Evolutionary conservation across 2,888 invertebrate species (phyloP).

Genomic region (Phyllotreta striolata): DNA sequence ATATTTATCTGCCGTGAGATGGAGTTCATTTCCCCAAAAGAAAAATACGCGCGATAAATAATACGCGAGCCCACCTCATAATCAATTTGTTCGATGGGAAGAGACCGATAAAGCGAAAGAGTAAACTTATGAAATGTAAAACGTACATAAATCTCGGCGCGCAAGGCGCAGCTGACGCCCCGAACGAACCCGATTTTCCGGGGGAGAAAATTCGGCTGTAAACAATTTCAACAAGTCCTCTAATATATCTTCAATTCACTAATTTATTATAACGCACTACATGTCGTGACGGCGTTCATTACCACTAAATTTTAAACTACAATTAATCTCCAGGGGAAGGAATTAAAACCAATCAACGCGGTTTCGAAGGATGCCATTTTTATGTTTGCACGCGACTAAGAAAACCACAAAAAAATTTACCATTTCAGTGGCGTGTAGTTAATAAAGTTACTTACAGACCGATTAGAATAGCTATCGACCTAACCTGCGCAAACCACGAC

Average conservation of each 20-base stretch:
- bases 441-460: too few species aligned
- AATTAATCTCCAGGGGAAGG: slow-evolving; percentile 1
- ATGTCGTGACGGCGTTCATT: too few species aligned
- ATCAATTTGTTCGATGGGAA: slow-evolving; percentile 47
- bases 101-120: slow-evolving; percentile 40
- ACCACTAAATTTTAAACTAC: neutral
- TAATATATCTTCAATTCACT: too few species aligned
- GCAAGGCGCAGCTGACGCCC: slow-evolving; percentile 25
- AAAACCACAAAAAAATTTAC: neutral
- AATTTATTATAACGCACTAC: too few species aligned
- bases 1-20: slow-evolving; percentile 24
- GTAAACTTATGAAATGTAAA: slow-evolving; percentile 32
- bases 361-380: neutral
- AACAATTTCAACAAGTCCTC: too few species aligned
- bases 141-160: slow-evolving; percentile 28
- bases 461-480: too few species aligned
- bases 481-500: too few species aligned
- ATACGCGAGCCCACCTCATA: slow-evolving; percentile 37
- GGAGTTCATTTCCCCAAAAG: slow-evolving; percentile 12
- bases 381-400: slow-evolving; percentile 2
- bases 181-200: neutral
- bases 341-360: slow-evolving; percentile 15
- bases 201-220: neutral
- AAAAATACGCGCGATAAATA: slow-evolving; percentile 28
- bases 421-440: too few species aligned